These are phyloP conservation scores for Vanessa tameamea DNA, from an alignment of 1,140 invertebrate species.

Conservation along the genomic window DNA sequence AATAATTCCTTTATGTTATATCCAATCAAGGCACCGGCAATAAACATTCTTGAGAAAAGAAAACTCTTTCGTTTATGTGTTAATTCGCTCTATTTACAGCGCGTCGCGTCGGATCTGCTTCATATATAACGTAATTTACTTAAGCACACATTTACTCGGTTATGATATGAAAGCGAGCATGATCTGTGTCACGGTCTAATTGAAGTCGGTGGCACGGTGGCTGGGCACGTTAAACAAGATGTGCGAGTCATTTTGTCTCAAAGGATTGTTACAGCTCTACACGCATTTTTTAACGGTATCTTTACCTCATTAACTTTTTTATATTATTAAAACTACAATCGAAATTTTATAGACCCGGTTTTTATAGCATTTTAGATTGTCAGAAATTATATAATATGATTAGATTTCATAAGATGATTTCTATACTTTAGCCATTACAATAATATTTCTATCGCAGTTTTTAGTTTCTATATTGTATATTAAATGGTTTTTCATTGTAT, in stretches of 20 bases:
- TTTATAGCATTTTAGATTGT: neutral
- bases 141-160: constrained; percentile 47
- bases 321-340: neutral
- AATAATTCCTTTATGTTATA: constrained; percentile 19
- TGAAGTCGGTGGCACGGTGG: constrained; percentile 55
- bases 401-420: neutral
- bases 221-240: constrained; percentile 61
- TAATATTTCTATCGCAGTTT: neutral
- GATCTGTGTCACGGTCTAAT: constrained; percentile 75
- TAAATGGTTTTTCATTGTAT: no score
- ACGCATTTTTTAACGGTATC: constrained; percentile 27
- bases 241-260: constrained; percentile 55
- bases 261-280: constrained; percentile 29
- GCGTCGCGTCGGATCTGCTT: constrained; percentile 36
- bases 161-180: constrained; percentile 67
- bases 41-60: constrained; percentile 21
- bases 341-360: neutral
- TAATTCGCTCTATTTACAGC: constrained; percentile 26
- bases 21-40: neutral
- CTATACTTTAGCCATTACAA: neutral
- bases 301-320: constrained; percentile 5
- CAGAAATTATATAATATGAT: neutral
- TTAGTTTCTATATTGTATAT: no score
- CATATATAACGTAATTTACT: constrained; percentile 44
- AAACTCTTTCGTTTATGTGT: constrained; percentile 17